Base-by-base conservation (phyloP, 2,888 invertebrate species). In the Melanostoma scalare region DNA sequence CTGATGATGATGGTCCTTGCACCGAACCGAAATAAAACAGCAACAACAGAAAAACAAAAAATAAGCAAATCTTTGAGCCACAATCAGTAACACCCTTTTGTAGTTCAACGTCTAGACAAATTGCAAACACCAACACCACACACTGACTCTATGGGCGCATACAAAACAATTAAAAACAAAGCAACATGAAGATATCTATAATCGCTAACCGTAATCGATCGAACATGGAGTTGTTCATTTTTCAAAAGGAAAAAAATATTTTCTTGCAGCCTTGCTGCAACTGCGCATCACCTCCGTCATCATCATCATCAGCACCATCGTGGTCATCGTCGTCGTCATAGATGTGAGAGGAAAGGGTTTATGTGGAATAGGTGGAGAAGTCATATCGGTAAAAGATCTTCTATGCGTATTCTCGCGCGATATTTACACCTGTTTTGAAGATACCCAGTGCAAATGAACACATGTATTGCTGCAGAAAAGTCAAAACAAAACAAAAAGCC, bases 31-130 rank as follows among this genome's bases (percentile, higher is more conserved):
- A 56, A 53, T 42, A 56, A 55, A 35, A 40, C 61, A 38, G 3
- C 9, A 61, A 53, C 56, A 46, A 31, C 6, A 55, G 31, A 42
- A 9, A 30, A 48, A 44, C 8, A 30, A 52, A 46, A 67, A 20
- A 53, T 44, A 63, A 67, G 56, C 78, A 65, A 74, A 84, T 84
- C 84, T 84, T 79, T 71, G 67, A 74, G 61, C 69, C 69, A 67
- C 78, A 78, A 84, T 84, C 84, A 79, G 84, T 79, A 84, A 84
- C 84, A 79, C 84, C 84, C 84, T 84, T 84, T 84, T 84, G 78
- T 84, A 84, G 84, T 79, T 72, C 71, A 79, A 60, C 9, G 84
- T 84, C 84, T 84, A 84, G 84, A 84, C 84, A 84, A 84, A 84
- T 84, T 84, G 79, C 84, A 84, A 84, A 84, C 84, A 75, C 60